Evolutionary conservation across 1,140 invertebrate species (phyloP).

Genomic region (Thrips palmi): DNA sequence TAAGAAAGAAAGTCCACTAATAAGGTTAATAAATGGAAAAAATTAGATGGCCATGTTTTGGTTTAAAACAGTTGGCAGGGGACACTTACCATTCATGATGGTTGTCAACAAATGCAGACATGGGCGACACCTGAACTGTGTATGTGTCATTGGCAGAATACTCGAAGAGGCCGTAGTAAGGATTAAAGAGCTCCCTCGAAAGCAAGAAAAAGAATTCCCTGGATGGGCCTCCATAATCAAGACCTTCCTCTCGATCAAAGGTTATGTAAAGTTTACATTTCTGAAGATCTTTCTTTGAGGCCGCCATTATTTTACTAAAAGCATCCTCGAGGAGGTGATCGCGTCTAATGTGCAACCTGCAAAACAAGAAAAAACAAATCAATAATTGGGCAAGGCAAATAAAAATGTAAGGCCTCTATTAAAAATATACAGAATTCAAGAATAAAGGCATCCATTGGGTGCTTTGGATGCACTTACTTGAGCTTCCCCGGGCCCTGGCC

Average conservation of each 20-base stretch:
- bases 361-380: conserved; percentile 13
- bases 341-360: conserved; percentile 74
- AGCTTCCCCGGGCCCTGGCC: conserved; percentile 91
- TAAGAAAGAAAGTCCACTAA: conserved; percentile 1
- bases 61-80: background rate
- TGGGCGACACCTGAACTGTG: conserved; percentile 91
- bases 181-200: conserved; percentile 91
- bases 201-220: conserved; percentile 94
- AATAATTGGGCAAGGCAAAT: background rate
- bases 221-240: conserved; percentile 93
- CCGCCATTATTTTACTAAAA: conserved; percentile 91
- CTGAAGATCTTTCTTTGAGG: conserved; percentile 85
- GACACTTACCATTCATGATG: conserved; percentile 75
- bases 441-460: background rate
- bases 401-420: conserved; percentile 3
- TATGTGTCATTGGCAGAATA: conserved; percentile 96
- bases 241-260: conserved; percentile 89
- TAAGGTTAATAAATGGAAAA: conserved; percentile 3
- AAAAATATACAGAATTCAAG: background rate
- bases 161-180: conserved; percentile 95
- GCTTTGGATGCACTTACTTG: conserved; percentile 46
- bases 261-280: conserved; percentile 87
- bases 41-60: background rate
- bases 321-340: conserved; percentile 90
- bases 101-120: conserved; percentile 96